phyloP scores from a whole-genome alignment of 1,140 invertebrate species.

The Myzus persicae region DNA sequence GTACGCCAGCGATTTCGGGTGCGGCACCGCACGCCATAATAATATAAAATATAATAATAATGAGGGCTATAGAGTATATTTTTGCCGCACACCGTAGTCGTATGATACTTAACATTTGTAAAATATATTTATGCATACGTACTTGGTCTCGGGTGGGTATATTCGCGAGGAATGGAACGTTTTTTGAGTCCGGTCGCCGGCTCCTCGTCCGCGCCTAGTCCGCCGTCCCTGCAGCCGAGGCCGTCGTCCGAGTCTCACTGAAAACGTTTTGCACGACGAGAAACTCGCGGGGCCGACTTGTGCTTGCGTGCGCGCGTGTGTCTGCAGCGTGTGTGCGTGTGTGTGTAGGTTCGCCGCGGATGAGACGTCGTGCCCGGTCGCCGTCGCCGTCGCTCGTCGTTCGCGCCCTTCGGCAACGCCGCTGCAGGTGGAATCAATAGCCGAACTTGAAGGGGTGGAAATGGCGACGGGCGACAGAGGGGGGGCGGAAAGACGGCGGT shows the following conservation, averaged over 20 bases:
- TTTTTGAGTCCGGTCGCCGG: too few species aligned
- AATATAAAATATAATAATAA: too few species aligned
- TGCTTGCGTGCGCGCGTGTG: not conserved
- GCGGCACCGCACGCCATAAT: too few species aligned
- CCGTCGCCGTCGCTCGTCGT: not conserved
- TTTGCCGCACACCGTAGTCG: too few species aligned
- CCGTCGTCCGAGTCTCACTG: not conserved
- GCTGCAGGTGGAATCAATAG: slow-evolving; percentile 43
- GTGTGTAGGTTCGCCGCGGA: not conserved
- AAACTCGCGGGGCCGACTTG: not conserved
- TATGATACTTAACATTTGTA: too few species aligned
- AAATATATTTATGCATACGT: not conserved
- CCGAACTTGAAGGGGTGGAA: not conserved
- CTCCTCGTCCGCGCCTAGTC: not conserved
- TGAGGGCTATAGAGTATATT: too few species aligned
- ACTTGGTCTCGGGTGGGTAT: not conserved
- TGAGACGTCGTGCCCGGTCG: slow-evolving; percentile 35
- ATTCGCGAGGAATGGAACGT: too few species aligned
- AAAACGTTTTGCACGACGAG: slow-evolving; percentile 39
- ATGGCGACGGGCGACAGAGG: not conserved
- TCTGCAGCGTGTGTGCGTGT: not conserved
- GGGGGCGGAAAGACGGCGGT: not conserved
- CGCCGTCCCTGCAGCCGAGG: not conserved
- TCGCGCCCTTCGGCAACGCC: not conserved
- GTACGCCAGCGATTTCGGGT: too few species aligned